These are phyloP conservation scores for Zaprionus bogoriensis DNA, from an alignment of 2,888 invertebrate genomes.

Conservation along the genomic window DNA sequence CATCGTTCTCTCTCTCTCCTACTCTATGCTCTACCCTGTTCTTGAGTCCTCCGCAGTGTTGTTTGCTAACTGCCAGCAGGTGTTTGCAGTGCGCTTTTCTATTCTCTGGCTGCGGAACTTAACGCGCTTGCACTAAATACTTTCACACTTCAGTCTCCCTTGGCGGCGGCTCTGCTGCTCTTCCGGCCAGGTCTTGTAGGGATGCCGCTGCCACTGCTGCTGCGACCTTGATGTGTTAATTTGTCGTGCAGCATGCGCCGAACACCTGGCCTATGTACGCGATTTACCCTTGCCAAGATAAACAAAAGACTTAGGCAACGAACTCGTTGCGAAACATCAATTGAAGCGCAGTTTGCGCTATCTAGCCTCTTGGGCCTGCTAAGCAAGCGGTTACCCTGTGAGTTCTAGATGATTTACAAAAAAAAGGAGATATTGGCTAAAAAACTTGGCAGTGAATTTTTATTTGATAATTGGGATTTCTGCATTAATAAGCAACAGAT, in stretches of 20 bases:
- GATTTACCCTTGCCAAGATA: slow-evolving; percentile 9
- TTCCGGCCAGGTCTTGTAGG: slow-evolving; percentile 62
- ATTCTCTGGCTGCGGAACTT: slow-evolving; percentile 39
- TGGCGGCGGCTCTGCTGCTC: slow-evolving; percentile 30
- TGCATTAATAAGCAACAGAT: too few species aligned
- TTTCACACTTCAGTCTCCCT: slow-evolving; percentile 64
- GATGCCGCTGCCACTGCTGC: slow-evolving; percentile 38
- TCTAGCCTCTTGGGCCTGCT: not conserved
- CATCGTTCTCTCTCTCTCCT: too few species aligned
- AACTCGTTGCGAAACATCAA: slow-evolving; percentile 29
- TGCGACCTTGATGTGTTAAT: slow-evolving; percentile 81
- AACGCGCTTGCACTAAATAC: slow-evolving; percentile 68
- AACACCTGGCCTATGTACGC: slow-evolving; percentile 45
- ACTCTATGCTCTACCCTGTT: too few species aligned
- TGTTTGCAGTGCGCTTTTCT: slow-evolving; percentile 48
- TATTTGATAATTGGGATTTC: too few species aligned
- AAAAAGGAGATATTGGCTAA: too few species aligned
- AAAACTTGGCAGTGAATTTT: too few species aligned
- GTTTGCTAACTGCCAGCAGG: slow-evolving; percentile 55
- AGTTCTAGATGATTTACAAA: not conserved
- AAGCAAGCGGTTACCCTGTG: not conserved
- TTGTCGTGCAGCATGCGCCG: slow-evolving; percentile 45
- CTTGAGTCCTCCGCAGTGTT: too few species aligned
- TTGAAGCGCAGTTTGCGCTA: not conserved
- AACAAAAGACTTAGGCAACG: slow-evolving; percentile 60